Evolutionary conservation across 2,797 vertebrate genomes (phyloP).

Genomic region (Anabacerthia variegaticeps): DNA sequence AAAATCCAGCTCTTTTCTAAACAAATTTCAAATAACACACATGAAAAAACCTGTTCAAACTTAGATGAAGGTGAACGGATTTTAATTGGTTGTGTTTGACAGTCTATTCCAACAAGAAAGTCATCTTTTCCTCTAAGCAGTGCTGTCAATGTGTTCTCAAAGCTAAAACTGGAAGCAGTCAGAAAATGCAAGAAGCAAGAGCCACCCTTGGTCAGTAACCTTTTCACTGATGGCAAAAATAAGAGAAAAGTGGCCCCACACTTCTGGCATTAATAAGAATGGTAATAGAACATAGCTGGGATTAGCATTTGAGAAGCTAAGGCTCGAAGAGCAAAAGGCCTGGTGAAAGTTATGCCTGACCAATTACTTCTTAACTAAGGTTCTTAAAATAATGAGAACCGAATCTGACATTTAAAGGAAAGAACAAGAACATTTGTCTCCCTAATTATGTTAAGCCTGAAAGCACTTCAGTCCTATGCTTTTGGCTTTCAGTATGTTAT

Average conservation of each 20-base stretch:
- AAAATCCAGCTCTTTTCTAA: not conserved
- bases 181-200: not conserved
- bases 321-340: not conserved
- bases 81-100: not conserved
- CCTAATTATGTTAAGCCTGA: constrained; percentile 25
- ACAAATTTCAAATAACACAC: not conserved
- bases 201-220: not conserved
- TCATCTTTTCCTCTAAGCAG: not conserved
- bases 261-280: not conserved
- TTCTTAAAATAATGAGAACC: constrained; percentile 28
- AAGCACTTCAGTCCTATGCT: not conserved
- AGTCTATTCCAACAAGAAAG: not conserved
- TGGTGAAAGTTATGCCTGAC: not conserved
- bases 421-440: constrained; percentile 25
- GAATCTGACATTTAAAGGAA: constrained; percentile 43
- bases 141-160: not conserved
- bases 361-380: not conserved
- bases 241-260: not conserved
- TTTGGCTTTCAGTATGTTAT: not conserved
- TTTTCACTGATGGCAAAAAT: not conserved
- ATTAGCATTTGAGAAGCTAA: not conserved
- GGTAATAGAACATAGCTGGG: not conserved
- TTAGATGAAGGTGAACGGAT: not conserved
- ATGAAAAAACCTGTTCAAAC: not conserved
- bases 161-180: not conserved